These are phyloP conservation scores for Danio albolineatus DNA, from an alignment of 2,797 vertebrate genomes.

Conservation along the genomic window DNA sequence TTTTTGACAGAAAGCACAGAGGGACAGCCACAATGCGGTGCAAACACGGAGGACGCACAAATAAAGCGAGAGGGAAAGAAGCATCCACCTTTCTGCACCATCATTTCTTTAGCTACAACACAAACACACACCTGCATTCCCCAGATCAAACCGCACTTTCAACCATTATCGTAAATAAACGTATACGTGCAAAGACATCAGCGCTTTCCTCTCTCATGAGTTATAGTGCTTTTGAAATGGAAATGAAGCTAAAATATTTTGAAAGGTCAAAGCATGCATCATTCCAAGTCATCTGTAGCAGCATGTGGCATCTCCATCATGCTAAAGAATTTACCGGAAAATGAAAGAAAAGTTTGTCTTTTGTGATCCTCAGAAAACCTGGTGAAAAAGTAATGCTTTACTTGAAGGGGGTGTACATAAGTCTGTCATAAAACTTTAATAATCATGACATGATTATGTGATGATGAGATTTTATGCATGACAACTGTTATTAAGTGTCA, in stretches of 20 bases:
- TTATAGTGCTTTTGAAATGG: constrained; percentile 40
- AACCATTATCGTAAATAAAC: constrained; percentile 49
- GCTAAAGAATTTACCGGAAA: constrained; percentile 31
- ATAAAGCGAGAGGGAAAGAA: constrained; percentile 38
- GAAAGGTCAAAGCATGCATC: constrained; percentile 23
- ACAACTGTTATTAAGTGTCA: too few species aligned
- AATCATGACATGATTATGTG: too few species aligned
- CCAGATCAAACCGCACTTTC: constrained; percentile 45
- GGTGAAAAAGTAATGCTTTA: neutral
- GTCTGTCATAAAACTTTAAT: too few species aligned
- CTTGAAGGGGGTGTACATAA: too few species aligned
- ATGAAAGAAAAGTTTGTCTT: neutral
- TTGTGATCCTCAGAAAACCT: constrained; percentile 6
- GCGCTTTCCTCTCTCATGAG: constrained; percentile 25
- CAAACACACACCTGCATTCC: constrained; percentile 41
- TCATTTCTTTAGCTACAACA: constrained; percentile 25
- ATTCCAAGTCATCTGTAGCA: constrained; percentile 8
- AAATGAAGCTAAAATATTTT: constrained; percentile 32
- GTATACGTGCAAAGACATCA: constrained; percentile 27
- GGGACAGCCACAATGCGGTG: constrained; percentile 74
- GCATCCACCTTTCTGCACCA: constrained; percentile 29
- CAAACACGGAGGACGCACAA: constrained; percentile 48
- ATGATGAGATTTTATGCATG: too few species aligned
- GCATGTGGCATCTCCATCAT: constrained; percentile 10
- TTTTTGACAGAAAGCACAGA: constrained; percentile 77